A percentile compares a stretch with the other conserved stretches of the same genome.
These are phyloP conservation scores for Hormaphis cornu DNA, from an alignment of 1,140 invertebrate genomes.

Conservation along the genomic window DNA sequence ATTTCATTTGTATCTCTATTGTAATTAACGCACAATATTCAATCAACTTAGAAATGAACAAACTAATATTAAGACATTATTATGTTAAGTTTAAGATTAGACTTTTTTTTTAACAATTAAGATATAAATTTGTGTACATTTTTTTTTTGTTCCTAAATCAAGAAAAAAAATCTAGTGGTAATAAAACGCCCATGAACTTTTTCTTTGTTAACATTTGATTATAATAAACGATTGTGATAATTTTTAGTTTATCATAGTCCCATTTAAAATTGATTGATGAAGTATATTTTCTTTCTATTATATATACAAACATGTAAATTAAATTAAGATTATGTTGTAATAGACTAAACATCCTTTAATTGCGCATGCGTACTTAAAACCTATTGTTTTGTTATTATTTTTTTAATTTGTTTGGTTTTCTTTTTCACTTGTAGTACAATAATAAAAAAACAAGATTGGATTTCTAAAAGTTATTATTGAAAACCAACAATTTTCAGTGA, in stretches of 20 bases:
- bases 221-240: constrained; percentile 26
- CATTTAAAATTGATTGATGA: not conserved
- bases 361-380: constrained; percentile 30
- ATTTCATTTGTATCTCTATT: not conserved
- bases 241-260: constrained; percentile 20
- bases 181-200: not conserved
- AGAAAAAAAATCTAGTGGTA: not conserved
- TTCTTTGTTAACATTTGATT: constrained; percentile 21
- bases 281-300: not conserved
- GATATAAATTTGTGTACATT: constrained; percentile 7
- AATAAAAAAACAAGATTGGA: not conserved
- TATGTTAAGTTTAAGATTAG: constrained; percentile 19
- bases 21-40: constrained; percentile 2
- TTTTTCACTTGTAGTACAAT: constrained; percentile 19
- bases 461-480: not conserved
- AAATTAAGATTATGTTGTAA: not conserved
- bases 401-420: constrained; percentile 7
- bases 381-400: constrained; percentile 23
- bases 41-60: constrained; percentile 2
- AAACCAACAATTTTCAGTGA: constrained; percentile 18
- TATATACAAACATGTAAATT: not conserved
- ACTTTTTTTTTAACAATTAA: constrained; percentile 25
- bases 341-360: not conserved
- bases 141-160: constrained; percentile 25
- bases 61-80: constrained; percentile 21